A percentile compares a stretch with the other conserved stretches of the same genome.
phyloP scores from a whole-genome alignment of 2,888 invertebrate species.

The Nemapogon koenigi region DNA sequence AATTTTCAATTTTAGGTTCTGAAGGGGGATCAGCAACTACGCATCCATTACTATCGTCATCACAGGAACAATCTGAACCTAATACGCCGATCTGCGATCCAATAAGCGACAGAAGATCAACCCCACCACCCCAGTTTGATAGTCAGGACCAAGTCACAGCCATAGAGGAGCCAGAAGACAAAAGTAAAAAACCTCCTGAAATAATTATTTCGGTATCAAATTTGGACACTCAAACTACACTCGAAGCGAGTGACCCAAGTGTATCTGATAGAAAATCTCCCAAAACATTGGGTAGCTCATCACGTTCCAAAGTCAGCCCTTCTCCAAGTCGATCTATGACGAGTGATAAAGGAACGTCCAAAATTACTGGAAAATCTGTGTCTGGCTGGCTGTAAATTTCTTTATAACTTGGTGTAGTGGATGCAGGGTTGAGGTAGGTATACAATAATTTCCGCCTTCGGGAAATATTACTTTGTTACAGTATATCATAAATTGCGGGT shows the following conservation, averaged over 20 bases:
- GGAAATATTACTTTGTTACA: too few relatives aligned
- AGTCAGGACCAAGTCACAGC: slow-evolving; percentile 36
- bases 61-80: slow-evolving; percentile 37
- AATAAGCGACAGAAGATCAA: slow-evolving; percentile 23
- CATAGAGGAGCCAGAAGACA: slow-evolving; percentile 42
- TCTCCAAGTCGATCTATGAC: slow-evolving; percentile 34
- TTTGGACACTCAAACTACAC: slow-evolving; percentile 36
- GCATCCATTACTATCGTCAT: slow-evolving; percentile 33
- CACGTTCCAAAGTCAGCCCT: slow-evolving; percentile 41
- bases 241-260: too few relatives aligned
- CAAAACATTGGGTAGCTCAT: slow-evolving; percentile 20
- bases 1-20: slow-evolving; percentile 32
- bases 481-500: too few relatives aligned
- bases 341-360: slow-evolving; percentile 72
- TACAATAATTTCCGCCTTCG: too few relatives aligned
- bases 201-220: slow-evolving; percentile 46
- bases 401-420: too few relatives aligned
- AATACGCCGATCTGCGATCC: slow-evolving; percentile 32
- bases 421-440: too few relatives aligned
- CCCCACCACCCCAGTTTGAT: slow-evolving; percentile 31
- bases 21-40: slow-evolving; percentile 37
- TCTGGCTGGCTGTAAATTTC: slow-evolving; percentile 81
- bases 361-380: slow-evolving; percentile 74
- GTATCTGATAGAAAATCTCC: background rate
- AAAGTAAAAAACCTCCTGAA: too few relatives aligned